Base-by-base conservation (phyloP, 2,888 invertebrate genomes). In the Luperina nickerlii region DNA sequence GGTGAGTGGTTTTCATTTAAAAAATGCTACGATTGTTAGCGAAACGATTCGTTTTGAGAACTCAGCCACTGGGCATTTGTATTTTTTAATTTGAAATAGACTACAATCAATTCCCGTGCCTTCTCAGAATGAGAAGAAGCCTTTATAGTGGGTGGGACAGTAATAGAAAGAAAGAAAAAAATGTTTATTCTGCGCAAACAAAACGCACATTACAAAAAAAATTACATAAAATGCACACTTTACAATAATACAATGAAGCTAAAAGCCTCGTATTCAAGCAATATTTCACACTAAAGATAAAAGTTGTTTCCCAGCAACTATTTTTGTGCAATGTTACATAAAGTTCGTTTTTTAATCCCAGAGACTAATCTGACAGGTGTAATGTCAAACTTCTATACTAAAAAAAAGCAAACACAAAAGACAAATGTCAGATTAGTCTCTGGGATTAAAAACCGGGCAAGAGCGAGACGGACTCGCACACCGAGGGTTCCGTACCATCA, bases 1-100 rank as follows among this genome's bases (percentile, higher is more conserved):
- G 51, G 42, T 54, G 45, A 38, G 20, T 20, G 38, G 38, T 38
- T 38, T 38, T 38, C n/a, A 20, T 67, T 82, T 32, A 32, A 60
- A 73, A 32, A 73, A 32, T n/a, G 24, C 20, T n/a, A 13, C 32
- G 20, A 63, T 27, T 63, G n/a, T 80, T 80, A 24, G 11, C 48
- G 48, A 38, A 66, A 60, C 11, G 11, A 42, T 60, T 15, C n/a
- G 24, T 54, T 80, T 60, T 67, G 0, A 42, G 48, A 3, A 8
- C 4, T 24, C 65, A 8, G 51, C 7, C 7, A 32, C 27, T 27
- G 20, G 27, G 3, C 20, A 20, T 32, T 75, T 32, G 2, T 76
- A 24, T 45, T 74, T 42, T 48, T n/a, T 3, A 13, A 63, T 7
- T 54, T 65, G 24, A 42, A 18, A 24, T 32, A 20, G 2, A 45